Evolutionary conservation across 2,888 invertebrate species (phyloP).

Genomic region (Metellina segmentata): DNA sequence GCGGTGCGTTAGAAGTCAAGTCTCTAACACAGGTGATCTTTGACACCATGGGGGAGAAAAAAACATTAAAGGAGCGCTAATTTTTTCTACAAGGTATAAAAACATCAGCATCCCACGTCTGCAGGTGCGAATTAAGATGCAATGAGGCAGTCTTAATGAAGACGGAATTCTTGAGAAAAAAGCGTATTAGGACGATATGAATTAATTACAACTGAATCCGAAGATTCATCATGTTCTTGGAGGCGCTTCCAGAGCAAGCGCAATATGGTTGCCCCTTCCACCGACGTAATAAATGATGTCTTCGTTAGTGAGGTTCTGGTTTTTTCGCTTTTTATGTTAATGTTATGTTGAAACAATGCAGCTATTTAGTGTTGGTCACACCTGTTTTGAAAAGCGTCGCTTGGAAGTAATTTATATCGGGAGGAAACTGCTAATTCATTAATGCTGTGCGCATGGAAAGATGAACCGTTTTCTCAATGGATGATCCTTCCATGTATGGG

Average conservation of each 20-base stretch:
- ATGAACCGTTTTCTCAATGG: too few species aligned
- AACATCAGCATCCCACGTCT: conserved; percentile 62
- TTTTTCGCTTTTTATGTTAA: conserved; percentile 1
- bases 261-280: conserved; percentile 35
- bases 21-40: conserved; percentile 32
- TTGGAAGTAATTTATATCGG: neutral
- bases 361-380: neutral
- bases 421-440: neutral
- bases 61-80: conserved; percentile 21
- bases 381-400: neutral
- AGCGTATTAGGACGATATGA: conserved; percentile 30
- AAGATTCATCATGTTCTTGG: conserved; percentile 52
- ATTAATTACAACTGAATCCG: conserved; percentile 59
- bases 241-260: neutral
- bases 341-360: conserved; percentile 2
- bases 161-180: conserved; percentile 42
- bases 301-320: conserved; percentile 6
- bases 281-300: conserved; percentile 38
- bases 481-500: too few species aligned
- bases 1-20: conserved; percentile 39
- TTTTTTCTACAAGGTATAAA: conserved; percentile 27
- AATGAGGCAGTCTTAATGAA: conserved; percentile 68
- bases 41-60: conserved; percentile 42
- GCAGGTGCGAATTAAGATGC: conserved; percentile 73
- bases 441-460: too few species aligned